Percentiles rank a stretch among this genome's conserved stretches.
Conservation (phyloP, 1,140 invertebrate genomes). For the Triops cancriformis region DNA sequence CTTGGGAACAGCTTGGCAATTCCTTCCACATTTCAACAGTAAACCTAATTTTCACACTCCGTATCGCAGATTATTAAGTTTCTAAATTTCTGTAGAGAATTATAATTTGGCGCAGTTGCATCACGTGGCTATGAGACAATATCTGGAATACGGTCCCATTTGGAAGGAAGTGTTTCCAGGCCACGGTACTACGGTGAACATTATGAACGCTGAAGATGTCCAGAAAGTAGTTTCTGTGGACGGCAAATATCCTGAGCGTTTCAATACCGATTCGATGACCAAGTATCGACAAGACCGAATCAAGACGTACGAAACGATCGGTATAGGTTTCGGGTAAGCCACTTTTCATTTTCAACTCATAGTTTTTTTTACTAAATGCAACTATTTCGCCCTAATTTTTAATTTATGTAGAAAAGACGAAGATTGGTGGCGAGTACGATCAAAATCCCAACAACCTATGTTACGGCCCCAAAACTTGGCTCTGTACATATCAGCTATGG, state of each 20-base stretch:
- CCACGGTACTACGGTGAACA: slow-evolving; percentile 66
- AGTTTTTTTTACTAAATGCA: background rate
- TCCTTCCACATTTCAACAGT: slow-evolving; percentile 45
- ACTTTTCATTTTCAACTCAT: background rate
- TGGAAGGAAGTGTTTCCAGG: slow-evolving; percentile 38
- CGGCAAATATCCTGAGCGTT: slow-evolving; percentile 62
- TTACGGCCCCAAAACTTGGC: slow-evolving; percentile 63
- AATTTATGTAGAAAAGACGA: slow-evolving; percentile 58
- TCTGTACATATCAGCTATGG: slow-evolving; percentile 60
- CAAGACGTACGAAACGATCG: slow-evolving; percentile 17
- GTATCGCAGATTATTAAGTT: background rate
- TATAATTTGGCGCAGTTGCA: background rate
- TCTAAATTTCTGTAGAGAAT: background rate
- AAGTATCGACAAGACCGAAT: slow-evolving; percentile 22
- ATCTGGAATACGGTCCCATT: background rate
- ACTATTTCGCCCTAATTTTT: background rate
- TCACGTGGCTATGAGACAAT: background rate
- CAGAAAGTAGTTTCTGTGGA: slow-evolving; percentile 63
- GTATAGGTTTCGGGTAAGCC: slow-evolving; percentile 22
- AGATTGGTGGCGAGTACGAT: slow-evolving; percentile 69
- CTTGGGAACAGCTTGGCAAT: slow-evolving; percentile 70
- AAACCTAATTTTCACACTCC: background rate
- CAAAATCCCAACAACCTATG: slow-evolving; percentile 71
- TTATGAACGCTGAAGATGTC: slow-evolving; percentile 66
- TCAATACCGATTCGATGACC: slow-evolving; percentile 34